A percentile compares a stretch with the other conserved stretches of the same genome.
These are phyloP conservation scores for Neoscelio sp. DNA, from an alignment of 2,888 invertebrate species.

Conservation along the genomic window DNA sequence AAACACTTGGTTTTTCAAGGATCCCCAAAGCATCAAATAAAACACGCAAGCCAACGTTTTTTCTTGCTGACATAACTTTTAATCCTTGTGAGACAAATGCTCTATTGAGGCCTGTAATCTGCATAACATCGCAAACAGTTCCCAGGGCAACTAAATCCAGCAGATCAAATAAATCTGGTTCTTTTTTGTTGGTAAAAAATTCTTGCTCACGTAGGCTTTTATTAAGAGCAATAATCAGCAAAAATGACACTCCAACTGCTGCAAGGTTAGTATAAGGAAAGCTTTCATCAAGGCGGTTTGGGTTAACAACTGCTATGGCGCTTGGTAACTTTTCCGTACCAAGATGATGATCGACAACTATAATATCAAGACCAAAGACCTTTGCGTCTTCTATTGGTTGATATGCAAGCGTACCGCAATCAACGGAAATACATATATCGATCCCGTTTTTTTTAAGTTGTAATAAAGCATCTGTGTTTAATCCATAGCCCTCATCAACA, in stretches of 20 bases:
- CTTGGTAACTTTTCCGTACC: conserved; percentile 19
- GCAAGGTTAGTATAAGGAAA: conserved; percentile 21
- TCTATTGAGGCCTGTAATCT: conserved; percentile 25
- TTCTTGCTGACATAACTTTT: conserved; percentile 25
- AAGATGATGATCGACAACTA: conserved; percentile 32
- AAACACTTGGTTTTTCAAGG: conserved; percentile 22
- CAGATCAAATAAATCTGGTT: conserved; percentile 25
- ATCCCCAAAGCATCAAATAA: conserved; percentile 18
- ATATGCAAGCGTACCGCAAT: conserved; percentile 33
- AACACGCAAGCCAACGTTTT: conserved; percentile 19
- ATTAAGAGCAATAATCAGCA: conserved; percentile 12
- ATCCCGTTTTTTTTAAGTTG: conserved; percentile 20
- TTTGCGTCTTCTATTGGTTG: conserved; percentile 31
- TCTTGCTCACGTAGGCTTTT: conserved; percentile 10
- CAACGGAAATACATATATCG: conserved; percentile 29
- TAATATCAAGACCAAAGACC: conserved; percentile 31
- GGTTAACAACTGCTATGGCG: conserved; percentile 28
- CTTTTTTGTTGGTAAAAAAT: conserved; percentile 23
- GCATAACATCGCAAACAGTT: conserved; percentile 38
- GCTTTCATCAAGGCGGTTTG: conserved; percentile 29
- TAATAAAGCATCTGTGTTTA: conserved; percentile 26
- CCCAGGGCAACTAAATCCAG: conserved; percentile 38
- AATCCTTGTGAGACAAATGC: conserved; percentile 32
- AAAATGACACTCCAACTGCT: conserved; percentile 31
- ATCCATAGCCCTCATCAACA: conserved; percentile 29